A percentile compares a stretch with the other conserved stretches of the same genome.
phyloP scores from a whole-genome alignment of 2,113 vertebrate genomes.

The Ornithorhynchus anatinus region DNA sequence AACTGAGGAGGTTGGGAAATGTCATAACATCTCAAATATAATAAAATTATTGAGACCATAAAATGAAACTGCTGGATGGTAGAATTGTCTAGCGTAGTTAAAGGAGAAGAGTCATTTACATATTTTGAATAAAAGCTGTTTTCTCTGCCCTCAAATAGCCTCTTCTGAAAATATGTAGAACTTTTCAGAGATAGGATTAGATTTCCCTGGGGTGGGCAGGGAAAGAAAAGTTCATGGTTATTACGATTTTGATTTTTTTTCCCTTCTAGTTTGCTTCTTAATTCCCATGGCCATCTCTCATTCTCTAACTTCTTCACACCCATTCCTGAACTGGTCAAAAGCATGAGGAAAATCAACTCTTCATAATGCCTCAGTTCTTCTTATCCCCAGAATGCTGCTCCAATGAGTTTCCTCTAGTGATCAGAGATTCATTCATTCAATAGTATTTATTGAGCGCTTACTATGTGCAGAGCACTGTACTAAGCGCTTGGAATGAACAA shows the following conservation, averaged over 20 bases:
- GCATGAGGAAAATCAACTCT: too few species aligned
- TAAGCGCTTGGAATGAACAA: too few species aligned
- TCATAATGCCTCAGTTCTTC: too few species aligned
- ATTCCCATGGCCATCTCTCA: too few species aligned
- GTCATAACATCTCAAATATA: neutral
- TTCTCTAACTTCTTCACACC: too few species aligned
- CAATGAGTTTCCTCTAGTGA: too few species aligned
- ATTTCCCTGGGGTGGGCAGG: neutral
- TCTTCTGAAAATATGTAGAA: neutral
- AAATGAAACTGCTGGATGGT: neutral
- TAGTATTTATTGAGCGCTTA: too few species aligned
- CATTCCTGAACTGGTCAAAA: too few species aligned
- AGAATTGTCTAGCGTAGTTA: neutral
- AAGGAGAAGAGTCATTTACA: neutral
- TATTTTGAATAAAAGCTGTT: slow-evolving; percentile 28
- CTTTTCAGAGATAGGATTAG: slow-evolving; percentile 22
- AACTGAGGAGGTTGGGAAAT: slow-evolving; percentile 8
- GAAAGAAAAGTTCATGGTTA: neutral
- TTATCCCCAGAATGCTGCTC: too few species aligned
- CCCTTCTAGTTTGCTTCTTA: neutral
- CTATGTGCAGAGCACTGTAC: too few species aligned
- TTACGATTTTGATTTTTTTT: neutral
- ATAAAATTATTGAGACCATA: neutral
- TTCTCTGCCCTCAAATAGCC: slow-evolving; percentile 7
- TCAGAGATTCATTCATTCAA: too few species aligned